A percentile compares a stretch with the other conserved stretches of the same genome.
Evolutionary conservation across 2,888 invertebrate species (phyloP).

Genomic region (Lycocerus yunnanus): DNA sequence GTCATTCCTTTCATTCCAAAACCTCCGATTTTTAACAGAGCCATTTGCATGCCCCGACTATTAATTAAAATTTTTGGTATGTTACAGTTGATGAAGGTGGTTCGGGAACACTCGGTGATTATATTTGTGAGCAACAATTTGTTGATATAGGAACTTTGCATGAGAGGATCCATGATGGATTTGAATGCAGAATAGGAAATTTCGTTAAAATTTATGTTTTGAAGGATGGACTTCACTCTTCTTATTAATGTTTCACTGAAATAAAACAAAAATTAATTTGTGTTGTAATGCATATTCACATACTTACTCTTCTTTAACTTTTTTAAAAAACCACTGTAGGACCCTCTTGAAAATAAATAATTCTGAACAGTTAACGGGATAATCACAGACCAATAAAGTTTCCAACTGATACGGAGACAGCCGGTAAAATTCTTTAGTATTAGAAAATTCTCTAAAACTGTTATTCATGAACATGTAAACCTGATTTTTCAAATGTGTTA

Average conservation of each 20-base stretch:
- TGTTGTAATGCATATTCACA: too few relatives aligned
- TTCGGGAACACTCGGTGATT: conserved; percentile 50
- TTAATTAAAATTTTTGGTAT: conserved; percentile 56
- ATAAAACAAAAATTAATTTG: conserved; percentile 31
- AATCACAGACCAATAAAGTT: conserved; percentile 66
- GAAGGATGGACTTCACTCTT: conserved; percentile 45
- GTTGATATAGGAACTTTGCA: conserved; percentile 40
- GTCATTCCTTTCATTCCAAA: conserved; percentile 68
- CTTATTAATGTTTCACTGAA: conserved; percentile 37
- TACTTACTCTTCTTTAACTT: conserved; percentile 51
- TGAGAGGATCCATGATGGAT: conserved; percentile 42
- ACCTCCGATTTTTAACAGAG: conserved; percentile 71
- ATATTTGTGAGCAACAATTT: conserved; percentile 53
- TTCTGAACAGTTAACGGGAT: conserved; percentile 71
- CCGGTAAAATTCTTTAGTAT: conserved; percentile 63
- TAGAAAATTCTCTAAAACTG: conserved; percentile 65
- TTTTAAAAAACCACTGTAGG: conserved; percentile 63
- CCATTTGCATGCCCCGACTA: conserved; percentile 70
- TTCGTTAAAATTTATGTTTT: conserved; percentile 55
- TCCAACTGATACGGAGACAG: conserved; percentile 65
- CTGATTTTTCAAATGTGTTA: conserved; percentile 62
- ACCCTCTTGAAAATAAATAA: conserved; percentile 63
- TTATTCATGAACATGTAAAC: conserved; percentile 70
- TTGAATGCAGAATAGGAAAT: conserved; percentile 41
- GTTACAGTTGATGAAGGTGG: conserved; percentile 30